phyloP scores from a whole-genome alignment of 2,888 invertebrate species.

The Drosophila pseudotalamancana region DNA sequence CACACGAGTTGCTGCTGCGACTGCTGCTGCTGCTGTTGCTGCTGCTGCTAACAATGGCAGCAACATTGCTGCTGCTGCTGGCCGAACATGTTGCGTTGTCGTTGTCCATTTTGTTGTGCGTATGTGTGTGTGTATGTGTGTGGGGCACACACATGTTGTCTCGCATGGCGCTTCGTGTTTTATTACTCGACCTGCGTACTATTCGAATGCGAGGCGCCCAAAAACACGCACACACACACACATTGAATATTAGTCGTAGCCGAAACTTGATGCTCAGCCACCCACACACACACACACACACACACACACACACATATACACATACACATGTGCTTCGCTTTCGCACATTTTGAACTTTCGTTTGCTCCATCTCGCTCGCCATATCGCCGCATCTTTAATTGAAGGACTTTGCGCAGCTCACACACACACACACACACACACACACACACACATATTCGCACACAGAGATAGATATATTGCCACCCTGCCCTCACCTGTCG shows the following conservation, averaged over 20 bases:
- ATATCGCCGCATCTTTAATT: constrained; percentile 76
- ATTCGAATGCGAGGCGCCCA: constrained; percentile 63
- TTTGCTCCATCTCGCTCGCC: constrained; percentile 71
- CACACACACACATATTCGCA: too few species aligned
- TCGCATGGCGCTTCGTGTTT: constrained; percentile 74
- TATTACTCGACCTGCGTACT: constrained; percentile 79
- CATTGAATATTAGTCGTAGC: constrained; percentile 53
- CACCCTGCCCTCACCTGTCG: constrained; percentile 18
- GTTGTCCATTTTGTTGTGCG: constrained; percentile 56
- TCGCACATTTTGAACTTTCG: constrained; percentile 79
- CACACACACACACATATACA: constrained; percentile 9
- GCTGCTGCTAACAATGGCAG: constrained; percentile 62
- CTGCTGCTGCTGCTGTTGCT: constrained; percentile 18
- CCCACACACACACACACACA: constrained; percentile 9
- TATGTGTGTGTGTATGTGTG: constrained; percentile 40
- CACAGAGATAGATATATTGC: too few species aligned
- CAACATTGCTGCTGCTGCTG: constrained; percentile 55
- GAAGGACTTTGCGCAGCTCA: constrained; percentile 79
- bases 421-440: constrained; percentile 25
- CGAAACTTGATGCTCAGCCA: constrained; percentile 44
- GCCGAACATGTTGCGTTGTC: constrained; percentile 79
- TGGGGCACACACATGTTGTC: constrained; percentile 61
- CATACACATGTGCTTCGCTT: constrained; percentile 48
- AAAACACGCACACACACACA: constrained; percentile 37
- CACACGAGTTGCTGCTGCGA: constrained; percentile 15